A percentile compares a stretch with the other conserved stretches of the same genome.
phyloP scores from a whole-genome alignment of 1,140 invertebrate genomes.

The Paracyclopina nana region DNA sequence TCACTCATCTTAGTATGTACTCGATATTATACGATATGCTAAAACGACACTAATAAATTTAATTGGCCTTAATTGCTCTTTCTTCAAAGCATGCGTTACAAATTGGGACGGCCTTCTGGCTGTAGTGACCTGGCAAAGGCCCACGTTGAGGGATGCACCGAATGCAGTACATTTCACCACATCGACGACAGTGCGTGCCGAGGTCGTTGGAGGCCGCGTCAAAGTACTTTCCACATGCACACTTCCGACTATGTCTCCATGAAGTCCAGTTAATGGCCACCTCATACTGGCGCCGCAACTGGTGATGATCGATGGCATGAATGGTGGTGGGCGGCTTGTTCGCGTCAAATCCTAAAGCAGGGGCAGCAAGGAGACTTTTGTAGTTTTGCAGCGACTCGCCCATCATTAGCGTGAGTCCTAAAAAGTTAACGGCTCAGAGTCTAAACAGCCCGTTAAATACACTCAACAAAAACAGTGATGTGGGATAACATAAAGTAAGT shows the following conservation, averaged over 20 bases:
- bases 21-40: too few species aligned
- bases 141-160: not conserved
- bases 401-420: too few species aligned
- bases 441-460: too few species aligned
- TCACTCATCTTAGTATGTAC: too few species aligned
- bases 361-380: too few species aligned
- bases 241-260: not conserved
- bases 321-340: not conserved
- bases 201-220: not conserved
- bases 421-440: too few species aligned
- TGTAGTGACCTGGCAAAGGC: not conserved
- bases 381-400: too few species aligned
- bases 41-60: too few species aligned
- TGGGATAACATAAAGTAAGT: too few species aligned
- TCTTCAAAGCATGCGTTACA: not conserved
- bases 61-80: too few species aligned
- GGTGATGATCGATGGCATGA: not conserved
- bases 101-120: not conserved
- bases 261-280: not conserved
- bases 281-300: not conserved
- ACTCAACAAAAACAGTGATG: too few species aligned
- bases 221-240: not conserved
- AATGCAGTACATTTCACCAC: not conserved
- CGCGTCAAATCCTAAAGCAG: too few species aligned
- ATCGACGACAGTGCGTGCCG: not conserved